Evolutionary conservation across 2,888 invertebrate genomes (phyloP).

Genomic region (Plebejus argus): DNA sequence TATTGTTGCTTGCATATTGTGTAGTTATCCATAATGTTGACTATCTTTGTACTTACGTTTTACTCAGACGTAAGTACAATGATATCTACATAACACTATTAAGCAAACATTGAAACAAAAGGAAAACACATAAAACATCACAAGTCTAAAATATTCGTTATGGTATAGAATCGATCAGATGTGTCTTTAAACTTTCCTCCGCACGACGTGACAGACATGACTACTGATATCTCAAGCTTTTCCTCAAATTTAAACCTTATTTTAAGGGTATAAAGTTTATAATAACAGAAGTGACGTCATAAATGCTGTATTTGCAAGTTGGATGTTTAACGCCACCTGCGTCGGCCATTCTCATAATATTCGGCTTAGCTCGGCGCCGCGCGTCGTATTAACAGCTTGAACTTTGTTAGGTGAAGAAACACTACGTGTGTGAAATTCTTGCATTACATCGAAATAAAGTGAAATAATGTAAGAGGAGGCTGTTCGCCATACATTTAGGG

Average conservation of each 20-base stretch:
- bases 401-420: constrained; percentile 41
- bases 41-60: neutral
- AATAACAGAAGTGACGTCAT: constrained; percentile 38
- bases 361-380: constrained; percentile 70
- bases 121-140: neutral
- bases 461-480: neutral
- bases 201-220: constrained; percentile 46
- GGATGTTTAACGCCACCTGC: constrained; percentile 77
- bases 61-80: neutral
- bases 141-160: constrained; percentile 28
- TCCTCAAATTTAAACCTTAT: constrained; percentile 34
- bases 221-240: constrained; percentile 55
- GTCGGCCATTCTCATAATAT: constrained; percentile 77
- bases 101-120: neutral
- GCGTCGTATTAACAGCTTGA: constrained; percentile 54
- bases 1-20: too few species aligned
- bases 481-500: neutral
- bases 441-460: neutral
- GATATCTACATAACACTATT: neutral
- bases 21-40: too few species aligned
- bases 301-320: constrained; percentile 54
- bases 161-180: constrained; percentile 39
- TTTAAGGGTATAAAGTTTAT: constrained; percentile 32
- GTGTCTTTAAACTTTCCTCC: constrained; percentile 38
- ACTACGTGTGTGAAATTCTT: constrained; percentile 21